Base-by-base conservation (phyloP, 2,113 vertebrate species). In the Todiramphus saurophagus region DNA sequence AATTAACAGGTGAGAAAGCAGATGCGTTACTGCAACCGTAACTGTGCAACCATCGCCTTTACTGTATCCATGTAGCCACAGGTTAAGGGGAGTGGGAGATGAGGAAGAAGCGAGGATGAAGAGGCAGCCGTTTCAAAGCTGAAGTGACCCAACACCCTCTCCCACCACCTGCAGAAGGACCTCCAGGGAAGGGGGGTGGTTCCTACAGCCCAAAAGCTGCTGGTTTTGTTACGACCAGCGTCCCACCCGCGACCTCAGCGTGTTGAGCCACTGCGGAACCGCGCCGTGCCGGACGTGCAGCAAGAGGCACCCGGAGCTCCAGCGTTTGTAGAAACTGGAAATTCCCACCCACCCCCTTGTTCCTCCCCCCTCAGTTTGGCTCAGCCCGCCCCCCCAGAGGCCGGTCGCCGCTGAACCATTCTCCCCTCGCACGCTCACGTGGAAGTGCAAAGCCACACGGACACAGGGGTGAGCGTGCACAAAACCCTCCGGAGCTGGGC, bases 71-170 rank as follows among this genome's bases (percentile, higher is more conserved):
- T 30, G 37, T 13, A 87, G 63, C 82, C 66, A 39, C 39, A 63
- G 30, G 53, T 30, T 13, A 43, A 27, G 39, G 53, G 27, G 30
- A 23, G n/a, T 19, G 44, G 43, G 27, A 75, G 67, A 72, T n/a
- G 91, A 90, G 72, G 75, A 66, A 90, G 68, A 72, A 83, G 58
- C 3, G 73, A 95, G 83, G 88, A 90, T 84, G 86, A 96, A 69
- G 83, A 94, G 80, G 92, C 81, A 93, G 83, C 86, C 20, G 2
- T 13, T 66, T 43, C 85, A 7, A 56, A 56, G 24, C 78, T 8
- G 53, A 55, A 72, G 50, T 46, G 76, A 84, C 48, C 89, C 63
- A 70, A 35, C 46, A 33, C 55, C 58, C 51, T 70, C 66, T 66
- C 46, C 94, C 51, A 33, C n/a, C 44, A 19, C 48, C 88, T 62